These are phyloP conservation scores for Orthosia gracilis DNA, from an alignment of 2,888 invertebrate species.

Conservation along the genomic window DNA sequence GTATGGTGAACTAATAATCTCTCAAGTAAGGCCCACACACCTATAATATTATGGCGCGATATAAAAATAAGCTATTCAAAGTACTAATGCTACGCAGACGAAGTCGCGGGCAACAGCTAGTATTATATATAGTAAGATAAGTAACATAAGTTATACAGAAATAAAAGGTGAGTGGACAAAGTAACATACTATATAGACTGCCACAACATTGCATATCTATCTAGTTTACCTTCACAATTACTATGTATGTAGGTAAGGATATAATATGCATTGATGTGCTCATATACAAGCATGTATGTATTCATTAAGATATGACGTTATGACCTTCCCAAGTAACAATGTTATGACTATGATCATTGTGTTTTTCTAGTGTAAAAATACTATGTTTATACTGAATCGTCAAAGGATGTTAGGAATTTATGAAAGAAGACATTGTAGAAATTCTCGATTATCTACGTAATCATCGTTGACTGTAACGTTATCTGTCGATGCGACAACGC, in stretches of 20 bases:
- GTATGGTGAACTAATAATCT: too few species aligned
- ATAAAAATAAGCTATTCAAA: too few species aligned
- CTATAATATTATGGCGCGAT: too few species aligned
- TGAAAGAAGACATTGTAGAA: background rate
- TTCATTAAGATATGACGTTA: slow-evolving; percentile 3
- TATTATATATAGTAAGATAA: too few species aligned
- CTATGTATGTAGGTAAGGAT: slow-evolving; percentile 10
- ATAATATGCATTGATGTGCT: slow-evolving; percentile 26
- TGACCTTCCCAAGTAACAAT: background rate
- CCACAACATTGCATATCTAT: slow-evolving; percentile 3
- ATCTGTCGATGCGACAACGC: too few species aligned
- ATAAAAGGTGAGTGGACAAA: slow-evolving; percentile 25
- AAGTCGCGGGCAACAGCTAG: too few species aligned
- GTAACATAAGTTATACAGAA: too few species aligned
- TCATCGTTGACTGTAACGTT: background rate
- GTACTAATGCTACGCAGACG: too few species aligned
- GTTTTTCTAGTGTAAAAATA: background rate
- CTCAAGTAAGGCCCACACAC: too few species aligned
- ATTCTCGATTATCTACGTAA: background rate
- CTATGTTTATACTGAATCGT: background rate
- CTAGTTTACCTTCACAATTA: slow-evolving; percentile 36
- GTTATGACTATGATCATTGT: background rate
- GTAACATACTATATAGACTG: background rate
- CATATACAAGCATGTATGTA: background rate
- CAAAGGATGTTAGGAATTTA: background rate